A percentile compares a stretch with the other conserved stretches of the same genome.
Conservation (phyloP, 1,140 invertebrate species). For the Monochamus saltuarius region DNA sequence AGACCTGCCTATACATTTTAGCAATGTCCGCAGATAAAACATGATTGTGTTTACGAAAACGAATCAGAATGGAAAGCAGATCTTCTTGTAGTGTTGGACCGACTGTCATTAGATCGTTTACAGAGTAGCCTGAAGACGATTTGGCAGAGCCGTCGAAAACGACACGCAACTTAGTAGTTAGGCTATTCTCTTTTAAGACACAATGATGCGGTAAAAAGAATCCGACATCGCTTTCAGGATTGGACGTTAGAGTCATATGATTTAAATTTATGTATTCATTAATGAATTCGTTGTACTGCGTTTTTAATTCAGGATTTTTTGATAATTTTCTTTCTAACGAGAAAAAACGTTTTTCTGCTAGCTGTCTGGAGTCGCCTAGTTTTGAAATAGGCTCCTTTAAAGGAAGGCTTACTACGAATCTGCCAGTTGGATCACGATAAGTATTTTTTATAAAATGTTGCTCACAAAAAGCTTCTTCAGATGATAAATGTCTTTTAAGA, state of each 20-base stretch:
- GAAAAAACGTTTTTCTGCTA: slow-evolving; percentile 20
- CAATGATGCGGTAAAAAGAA: slow-evolving; percentile 21
- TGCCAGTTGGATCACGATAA: slow-evolving; percentile 13
- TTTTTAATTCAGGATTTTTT: slow-evolving; percentile 21
- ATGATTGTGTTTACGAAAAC: not conserved
- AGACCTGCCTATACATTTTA: slow-evolving; percentile 5
- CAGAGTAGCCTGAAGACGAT: too few relatives aligned
- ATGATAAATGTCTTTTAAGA: slow-evolving; percentile 13
- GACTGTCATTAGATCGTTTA: too few relatives aligned
- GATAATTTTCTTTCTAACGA: slow-evolving; percentile 18
- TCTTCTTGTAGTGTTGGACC: not conserved
- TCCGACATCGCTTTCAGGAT: not conserved
- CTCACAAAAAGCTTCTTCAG: slow-evolving; percentile 26
- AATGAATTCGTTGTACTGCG: slow-evolving; percentile 25
- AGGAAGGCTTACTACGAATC: slow-evolving; percentile 31
- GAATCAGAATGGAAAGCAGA: not conserved
- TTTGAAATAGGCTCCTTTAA: slow-evolving; percentile 19
- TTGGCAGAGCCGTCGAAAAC: too few relatives aligned
- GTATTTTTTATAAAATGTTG: slow-evolving; percentile 27
- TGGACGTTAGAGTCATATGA: slow-evolving; percentile 19
- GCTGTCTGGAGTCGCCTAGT: slow-evolving; percentile 25
- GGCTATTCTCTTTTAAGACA: slow-evolving; percentile 14
- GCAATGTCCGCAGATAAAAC: slow-evolving; percentile 6
- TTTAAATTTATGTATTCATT: slow-evolving; percentile 24
- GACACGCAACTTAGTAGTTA: slow-evolving; percentile 6